A percentile compares a stretch with the other conserved stretches of the same genome.
phyloP scores from a whole-genome alignment of 1,140 invertebrate species.

The Acromyrmex echinatior region DNA sequence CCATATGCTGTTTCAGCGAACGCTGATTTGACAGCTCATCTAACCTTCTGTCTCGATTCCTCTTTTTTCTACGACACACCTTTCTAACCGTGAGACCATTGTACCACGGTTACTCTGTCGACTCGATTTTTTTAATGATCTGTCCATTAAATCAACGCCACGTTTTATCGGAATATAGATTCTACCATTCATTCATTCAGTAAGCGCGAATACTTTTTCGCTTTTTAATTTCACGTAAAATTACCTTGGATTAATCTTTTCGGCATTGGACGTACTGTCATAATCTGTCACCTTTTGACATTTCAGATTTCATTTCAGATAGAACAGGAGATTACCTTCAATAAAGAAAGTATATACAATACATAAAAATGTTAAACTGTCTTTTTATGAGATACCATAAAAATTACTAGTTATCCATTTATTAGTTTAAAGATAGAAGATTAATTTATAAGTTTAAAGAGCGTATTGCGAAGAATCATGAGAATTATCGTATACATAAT shows the following conservation, averaged over 20 bases:
- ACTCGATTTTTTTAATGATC: constrained; percentile 25
- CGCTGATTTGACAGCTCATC: constrained; percentile 76
- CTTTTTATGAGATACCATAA: not conserved
- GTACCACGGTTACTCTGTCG: constrained; percentile 35
- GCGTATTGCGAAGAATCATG: not conserved
- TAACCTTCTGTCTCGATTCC: constrained; percentile 68
- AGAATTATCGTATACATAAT: not conserved
- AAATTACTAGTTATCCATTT: not conserved
- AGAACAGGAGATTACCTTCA: not conserved
- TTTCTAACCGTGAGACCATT: constrained; percentile 50
- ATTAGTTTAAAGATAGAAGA: no score
- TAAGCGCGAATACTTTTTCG: not conserved
- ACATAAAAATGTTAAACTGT: constrained; percentile 21
- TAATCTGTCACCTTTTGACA: constrained; percentile 13
- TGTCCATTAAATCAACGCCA: constrained; percentile 22
- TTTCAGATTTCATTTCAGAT: constrained; percentile 4
- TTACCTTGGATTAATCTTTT: constrained; percentile 21
- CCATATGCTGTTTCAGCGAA: constrained; percentile 65
- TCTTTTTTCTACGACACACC: constrained; percentile 55
- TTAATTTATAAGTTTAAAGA: not conserved
- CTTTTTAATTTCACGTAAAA: not conserved
- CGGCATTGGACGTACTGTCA: not conserved
- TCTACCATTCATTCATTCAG: constrained; percentile 17
- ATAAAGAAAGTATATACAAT: not conserved
- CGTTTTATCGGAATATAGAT: constrained; percentile 44